These are phyloP conservation scores for Ypsolopha scabrella DNA, from an alignment of 2,888 invertebrate genomes.

Conservation along the genomic window DNA sequence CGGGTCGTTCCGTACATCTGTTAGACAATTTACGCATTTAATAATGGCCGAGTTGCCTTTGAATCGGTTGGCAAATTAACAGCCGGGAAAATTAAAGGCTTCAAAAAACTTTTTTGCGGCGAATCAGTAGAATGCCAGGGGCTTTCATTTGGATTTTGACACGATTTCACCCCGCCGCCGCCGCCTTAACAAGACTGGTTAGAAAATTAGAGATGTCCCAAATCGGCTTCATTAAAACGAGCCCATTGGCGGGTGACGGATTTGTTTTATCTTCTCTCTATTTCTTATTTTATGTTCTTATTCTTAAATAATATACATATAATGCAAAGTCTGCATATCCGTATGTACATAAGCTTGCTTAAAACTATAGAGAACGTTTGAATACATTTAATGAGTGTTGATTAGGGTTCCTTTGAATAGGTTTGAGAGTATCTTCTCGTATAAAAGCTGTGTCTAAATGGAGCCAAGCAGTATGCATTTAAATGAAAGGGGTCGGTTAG, in stretches of 20 bases:
- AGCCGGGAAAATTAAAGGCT: conserved; percentile 60
- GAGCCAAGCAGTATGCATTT: too few species aligned
- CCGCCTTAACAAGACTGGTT: background rate
- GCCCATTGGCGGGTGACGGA: background rate
- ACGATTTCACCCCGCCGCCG: background rate
- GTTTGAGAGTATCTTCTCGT: too few species aligned
- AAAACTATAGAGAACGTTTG: too few species aligned
- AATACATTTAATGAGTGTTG: too few species aligned
- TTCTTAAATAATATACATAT: too few species aligned
- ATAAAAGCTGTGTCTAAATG: too few species aligned
- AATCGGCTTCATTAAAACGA: conserved; percentile 9
- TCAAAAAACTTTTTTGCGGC: conserved; percentile 48
- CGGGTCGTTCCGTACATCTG: conserved; percentile 61
- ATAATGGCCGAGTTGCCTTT: conserved; percentile 62
- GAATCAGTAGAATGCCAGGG: conserved; percentile 15
- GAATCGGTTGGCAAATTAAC: conserved; percentile 64
- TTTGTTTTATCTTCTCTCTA: too few species aligned
- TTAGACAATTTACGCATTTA: conserved; percentile 69
- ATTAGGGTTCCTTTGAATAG: too few species aligned
- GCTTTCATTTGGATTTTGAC: conserved; percentile 15
- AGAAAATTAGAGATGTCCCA: conserved; percentile 7
- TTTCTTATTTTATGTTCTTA: too few species aligned
- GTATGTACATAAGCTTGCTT: too few species aligned
- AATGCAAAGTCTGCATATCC: too few species aligned
- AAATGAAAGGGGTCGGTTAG: too few species aligned